Base-by-base conservation (phyloP, 2,888 invertebrate species). In the Xanthorhoe designata region DNA sequence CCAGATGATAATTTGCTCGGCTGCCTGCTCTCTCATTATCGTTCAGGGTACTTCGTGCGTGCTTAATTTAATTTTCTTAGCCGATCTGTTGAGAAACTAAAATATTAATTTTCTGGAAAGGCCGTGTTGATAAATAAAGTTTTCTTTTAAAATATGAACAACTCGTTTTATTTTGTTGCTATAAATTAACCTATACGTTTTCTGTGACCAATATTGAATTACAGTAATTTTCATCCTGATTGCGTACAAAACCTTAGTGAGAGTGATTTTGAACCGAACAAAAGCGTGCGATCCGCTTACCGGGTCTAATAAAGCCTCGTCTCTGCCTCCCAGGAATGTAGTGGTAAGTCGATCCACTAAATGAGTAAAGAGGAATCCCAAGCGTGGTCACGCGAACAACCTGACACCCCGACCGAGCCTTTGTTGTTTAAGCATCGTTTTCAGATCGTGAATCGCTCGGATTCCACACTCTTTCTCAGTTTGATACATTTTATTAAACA, bases 1-100 rank as follows among this genome's bases (percentile, higher is more conserved):
- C 87, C 87, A 84, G 84, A 88, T 86, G 85, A 86, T 90, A 90
- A 91, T 92, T 90, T 87, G 87, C 85, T 84, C 81, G 84, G 81
- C 81, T 82, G 88, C 84, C 84, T 87, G 85, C 81, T 85, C 85
- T 88, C 88, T 87, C 87, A 82, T 87, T 89, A 88, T 85, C 84
- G 86, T 87, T 75, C 78, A 73, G 79, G 83, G 75, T 82, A 85
- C 83, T 84, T 92, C 90, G 92, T 91, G 91, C 91, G 88, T 90
- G 83, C 79, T 88, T 87, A 87, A 92, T 90, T 87, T 82, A 83
- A 88, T 86, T 89, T 88, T 85, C 83, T 87, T 84, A 66, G 85
- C 77, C 71, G 72, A 73, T 81, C 81, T 80, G 79, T 85, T 83
- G 78, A 72, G 80, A 81, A 84, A 78, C 75, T 77, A 75, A 79